Percentiles rank a stretch among this genome's conserved stretches.
Conservation (phyloP, 2,888 invertebrate species). For the Nysson spinosus region DNA sequence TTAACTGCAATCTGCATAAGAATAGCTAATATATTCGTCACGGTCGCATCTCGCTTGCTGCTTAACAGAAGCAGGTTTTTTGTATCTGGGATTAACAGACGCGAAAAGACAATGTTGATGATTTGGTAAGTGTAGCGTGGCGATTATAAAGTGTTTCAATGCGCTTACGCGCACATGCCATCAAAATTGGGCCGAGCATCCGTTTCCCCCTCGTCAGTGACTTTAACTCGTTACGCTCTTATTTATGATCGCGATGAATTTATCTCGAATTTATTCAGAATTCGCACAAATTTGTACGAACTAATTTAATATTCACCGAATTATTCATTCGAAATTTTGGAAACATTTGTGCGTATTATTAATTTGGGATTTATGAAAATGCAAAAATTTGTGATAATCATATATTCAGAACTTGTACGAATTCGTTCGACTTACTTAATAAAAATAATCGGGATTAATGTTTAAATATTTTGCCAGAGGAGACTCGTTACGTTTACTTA, state of each 20-base stretch:
- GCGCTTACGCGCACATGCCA: slow-evolving; percentile 54
- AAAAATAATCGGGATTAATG: too few relatives aligned
- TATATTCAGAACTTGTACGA: too few relatives aligned
- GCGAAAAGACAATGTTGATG: slow-evolving; percentile 39
- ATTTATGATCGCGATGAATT: background rate
- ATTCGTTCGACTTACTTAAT: too few relatives aligned
- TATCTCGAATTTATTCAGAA: too few relatives aligned
- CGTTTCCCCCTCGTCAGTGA: slow-evolving; percentile 60
- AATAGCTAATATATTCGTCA: slow-evolving; percentile 36
- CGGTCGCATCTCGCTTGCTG: slow-evolving; percentile 36
- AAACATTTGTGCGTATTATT: too few relatives aligned
- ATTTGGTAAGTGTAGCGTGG: slow-evolving; percentile 62
- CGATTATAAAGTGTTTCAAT: slow-evolving; percentile 58
- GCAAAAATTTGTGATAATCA: too few relatives aligned
- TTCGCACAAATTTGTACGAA: too few relatives aligned
- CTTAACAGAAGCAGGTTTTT: slow-evolving; percentile 36
- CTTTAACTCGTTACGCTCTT: slow-evolving; percentile 18
- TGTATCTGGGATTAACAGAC: background rate
- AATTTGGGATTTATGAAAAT: too few relatives aligned
- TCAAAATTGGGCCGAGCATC: slow-evolving; percentile 67
- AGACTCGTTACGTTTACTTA: too few relatives aligned
- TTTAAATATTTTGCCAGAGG: too few relatives aligned
- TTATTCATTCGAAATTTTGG: too few relatives aligned
- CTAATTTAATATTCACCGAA: too few relatives aligned
- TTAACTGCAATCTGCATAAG: slow-evolving; percentile 33